Evolutionary conservation across 2,797 vertebrate genomes (phyloP).

Genomic region (Clarias fuscus): DNA sequence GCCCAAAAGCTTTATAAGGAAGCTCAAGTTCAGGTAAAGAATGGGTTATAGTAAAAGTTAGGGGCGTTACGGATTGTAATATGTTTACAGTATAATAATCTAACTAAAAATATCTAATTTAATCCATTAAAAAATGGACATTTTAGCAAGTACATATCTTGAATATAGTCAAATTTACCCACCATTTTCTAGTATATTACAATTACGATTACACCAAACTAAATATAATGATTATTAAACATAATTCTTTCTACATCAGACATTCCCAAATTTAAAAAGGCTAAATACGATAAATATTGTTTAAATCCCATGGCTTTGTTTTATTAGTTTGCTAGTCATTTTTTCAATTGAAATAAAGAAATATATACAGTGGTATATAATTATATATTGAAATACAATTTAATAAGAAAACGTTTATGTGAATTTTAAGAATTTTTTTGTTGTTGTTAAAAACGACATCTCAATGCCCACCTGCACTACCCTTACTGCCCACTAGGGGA

Average conservation of each 20-base stretch:
- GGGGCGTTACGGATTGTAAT: not conserved
- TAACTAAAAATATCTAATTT: not conserved
- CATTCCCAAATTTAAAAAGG: no score
- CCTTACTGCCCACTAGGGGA: no score
- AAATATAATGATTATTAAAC: not conserved
- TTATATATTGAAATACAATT: no score
- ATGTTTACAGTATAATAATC: not conserved
- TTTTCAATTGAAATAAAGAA: no score
- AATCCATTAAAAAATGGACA: not conserved
- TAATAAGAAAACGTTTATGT: no score
- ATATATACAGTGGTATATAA: no score
- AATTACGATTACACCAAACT: not conserved
- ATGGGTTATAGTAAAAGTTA: not conserved
- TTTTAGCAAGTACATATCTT: not conserved
- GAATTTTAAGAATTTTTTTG: no score
- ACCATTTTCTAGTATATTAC: not conserved
- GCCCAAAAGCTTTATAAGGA: not conserved
- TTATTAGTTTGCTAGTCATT: no score
- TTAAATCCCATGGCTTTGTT: no score
- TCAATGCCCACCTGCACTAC: no score
- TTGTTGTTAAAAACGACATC: no score
- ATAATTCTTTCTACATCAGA: not conserved
- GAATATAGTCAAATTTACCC: not conserved
- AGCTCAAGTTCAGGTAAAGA: not conserved
- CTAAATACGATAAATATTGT: no score